phyloP scores from a whole-genome alignment of 2,888 invertebrate genomes.

The Danaus chrysippus region DNA sequence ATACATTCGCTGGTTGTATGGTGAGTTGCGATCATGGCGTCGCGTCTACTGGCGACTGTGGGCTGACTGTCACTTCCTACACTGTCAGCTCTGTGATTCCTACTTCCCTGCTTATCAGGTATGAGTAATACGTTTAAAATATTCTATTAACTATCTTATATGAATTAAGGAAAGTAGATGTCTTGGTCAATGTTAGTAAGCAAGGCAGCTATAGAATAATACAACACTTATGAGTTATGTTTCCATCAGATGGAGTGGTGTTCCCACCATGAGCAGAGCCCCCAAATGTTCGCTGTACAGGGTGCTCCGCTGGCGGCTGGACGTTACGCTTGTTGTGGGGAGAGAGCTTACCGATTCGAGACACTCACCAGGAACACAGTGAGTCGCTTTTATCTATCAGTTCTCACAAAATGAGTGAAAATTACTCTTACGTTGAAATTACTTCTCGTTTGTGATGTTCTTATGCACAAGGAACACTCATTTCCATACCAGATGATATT shows the following conservation, averaged over 20 bases:
- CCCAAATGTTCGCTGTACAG: conserved; percentile 87
- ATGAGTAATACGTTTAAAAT: too few relatives aligned
- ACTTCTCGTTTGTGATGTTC: too few relatives aligned
- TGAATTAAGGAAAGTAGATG: too few relatives aligned
- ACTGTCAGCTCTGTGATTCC: conserved; percentile 88
- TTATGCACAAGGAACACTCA: too few relatives aligned
- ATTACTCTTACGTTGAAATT: too few relatives aligned
- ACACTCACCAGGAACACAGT: conserved; percentile 82
- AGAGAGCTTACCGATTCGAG: conserved; percentile 90
- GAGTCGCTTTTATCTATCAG: conserved; percentile 2
- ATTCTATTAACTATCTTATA: too few relatives aligned
- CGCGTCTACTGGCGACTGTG: conserved; percentile 96
- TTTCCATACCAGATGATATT: too few relatives aligned
- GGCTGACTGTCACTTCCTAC: conserved; percentile 93
- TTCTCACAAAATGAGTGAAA: neutral
- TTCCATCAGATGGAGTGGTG: conserved; percentile 86
- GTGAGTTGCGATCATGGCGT: conserved; percentile 91
- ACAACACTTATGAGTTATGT: too few relatives aligned
- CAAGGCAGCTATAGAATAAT: too few relatives aligned
- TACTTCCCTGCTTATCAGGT: conserved; percentile 86
- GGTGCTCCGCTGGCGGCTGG: conserved; percentile 85
- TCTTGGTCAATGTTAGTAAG: too few relatives aligned
- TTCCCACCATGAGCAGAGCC: conserved; percentile 86
- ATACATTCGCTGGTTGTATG: conserved; percentile 86
- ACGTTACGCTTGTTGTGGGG: conserved; percentile 92